A percentile compares a stretch with the other conserved stretches of the same genome.
Conservation (phyloP, 1,140 invertebrate species). For the Euura saliciscinereae region DNA sequence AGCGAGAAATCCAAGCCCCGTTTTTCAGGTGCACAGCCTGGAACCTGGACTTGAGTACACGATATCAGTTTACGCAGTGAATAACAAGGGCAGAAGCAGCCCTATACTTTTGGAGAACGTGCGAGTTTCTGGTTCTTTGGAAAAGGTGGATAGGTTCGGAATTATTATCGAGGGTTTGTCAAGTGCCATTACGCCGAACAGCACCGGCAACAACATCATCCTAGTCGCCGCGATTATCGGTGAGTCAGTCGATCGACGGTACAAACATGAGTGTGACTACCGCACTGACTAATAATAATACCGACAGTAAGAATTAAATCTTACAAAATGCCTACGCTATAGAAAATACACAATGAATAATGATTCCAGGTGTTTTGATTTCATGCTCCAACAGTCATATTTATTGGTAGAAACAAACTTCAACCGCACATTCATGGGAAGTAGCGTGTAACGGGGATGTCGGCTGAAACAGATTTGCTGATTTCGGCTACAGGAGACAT, state of each 20-base stretch:
- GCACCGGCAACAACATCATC: slow-evolving; percentile 42
- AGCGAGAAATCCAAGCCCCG: slow-evolving; percentile 65
- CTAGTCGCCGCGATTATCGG: slow-evolving; percentile 46
- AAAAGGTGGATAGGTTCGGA: slow-evolving; percentile 37
- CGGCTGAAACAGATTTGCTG: too few relatives aligned
- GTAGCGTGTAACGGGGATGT: too few relatives aligned
- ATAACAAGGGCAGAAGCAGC: slow-evolving; percentile 72
- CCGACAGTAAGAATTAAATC: too few relatives aligned
- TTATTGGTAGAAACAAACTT: too few relatives aligned
- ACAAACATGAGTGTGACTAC: background rate
- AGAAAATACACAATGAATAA: too few relatives aligned
- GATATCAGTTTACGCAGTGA: slow-evolving; percentile 72
- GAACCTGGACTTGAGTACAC: slow-evolving; percentile 71
- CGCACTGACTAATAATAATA: too few relatives aligned
- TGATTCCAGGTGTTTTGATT: too few relatives aligned
- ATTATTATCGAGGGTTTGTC: slow-evolving; percentile 43
- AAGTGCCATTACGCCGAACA: slow-evolving; percentile 39
- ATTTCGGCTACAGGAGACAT: too few relatives aligned
- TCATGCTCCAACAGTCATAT: too few relatives aligned
- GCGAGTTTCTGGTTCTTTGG: slow-evolving; percentile 55
- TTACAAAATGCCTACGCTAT: too few relatives aligned
- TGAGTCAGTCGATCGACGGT: slow-evolving; percentile 27
- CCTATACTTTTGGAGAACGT: slow-evolving; percentile 66
- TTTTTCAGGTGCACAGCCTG: slow-evolving; percentile 70
- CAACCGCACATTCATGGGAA: too few relatives aligned